Conservation (phyloP, 2,113 vertebrate species). For the Siphamia tubifer region DNA sequence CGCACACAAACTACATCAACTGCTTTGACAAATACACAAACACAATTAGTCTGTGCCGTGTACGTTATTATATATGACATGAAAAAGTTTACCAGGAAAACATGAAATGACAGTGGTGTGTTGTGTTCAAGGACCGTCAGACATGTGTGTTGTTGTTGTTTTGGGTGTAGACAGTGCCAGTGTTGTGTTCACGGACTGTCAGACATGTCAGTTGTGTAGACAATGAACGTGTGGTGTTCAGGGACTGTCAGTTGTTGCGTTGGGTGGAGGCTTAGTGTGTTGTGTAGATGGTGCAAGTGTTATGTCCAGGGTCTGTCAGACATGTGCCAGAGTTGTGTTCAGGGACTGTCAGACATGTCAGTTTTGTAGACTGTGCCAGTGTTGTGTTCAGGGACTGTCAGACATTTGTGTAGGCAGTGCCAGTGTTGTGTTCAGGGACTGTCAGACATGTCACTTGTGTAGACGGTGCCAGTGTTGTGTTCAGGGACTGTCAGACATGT, state of each 20-base stretch:
- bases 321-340: not conserved
- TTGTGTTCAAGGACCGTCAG: not conserved
- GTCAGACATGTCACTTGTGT: too few species aligned
- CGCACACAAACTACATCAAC: slow-evolving; percentile 13
- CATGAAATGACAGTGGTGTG: not conserved
- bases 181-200: too few species aligned
- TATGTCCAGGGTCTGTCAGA: not conserved
- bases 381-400: not conserved
- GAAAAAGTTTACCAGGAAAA: not conserved
- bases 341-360: not conserved
- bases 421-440: not conserved
- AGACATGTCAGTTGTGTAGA: too few species aligned
- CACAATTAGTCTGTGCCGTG: too few species aligned
- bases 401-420: too few species aligned
- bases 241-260: too few species aligned
- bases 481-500: not conserved
- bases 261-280: too few species aligned
- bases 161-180: not conserved
- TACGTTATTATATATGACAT: too few species aligned
- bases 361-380: not conserved
- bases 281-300: too few species aligned
- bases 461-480: not conserved
- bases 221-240: too few species aligned
- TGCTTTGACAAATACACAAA: not conserved
- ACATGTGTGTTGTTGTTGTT: not conserved